phyloP scores from a whole-genome alignment of 2,888 invertebrate species.

The Ceriagrion tenellum region DNA sequence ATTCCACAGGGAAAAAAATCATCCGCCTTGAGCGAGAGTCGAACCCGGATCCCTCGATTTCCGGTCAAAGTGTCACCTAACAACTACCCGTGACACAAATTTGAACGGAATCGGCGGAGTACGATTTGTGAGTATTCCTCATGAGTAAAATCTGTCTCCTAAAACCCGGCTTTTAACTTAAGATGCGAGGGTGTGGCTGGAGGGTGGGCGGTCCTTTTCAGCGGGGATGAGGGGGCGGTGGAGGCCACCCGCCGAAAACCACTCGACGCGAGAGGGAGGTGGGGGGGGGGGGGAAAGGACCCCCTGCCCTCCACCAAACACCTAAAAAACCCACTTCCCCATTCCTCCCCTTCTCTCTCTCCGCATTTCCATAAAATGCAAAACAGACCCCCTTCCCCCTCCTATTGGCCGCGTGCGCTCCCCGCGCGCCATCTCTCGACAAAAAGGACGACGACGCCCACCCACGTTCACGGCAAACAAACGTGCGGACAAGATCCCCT shows the following conservation, averaged over 20 bases:
- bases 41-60: too few relatives aligned
- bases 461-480: not conserved
- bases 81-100: too few relatives aligned
- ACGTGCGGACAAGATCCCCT: not conserved
- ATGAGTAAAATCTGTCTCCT: too few relatives aligned
- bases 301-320: not conserved
- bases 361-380: constrained; percentile 5
- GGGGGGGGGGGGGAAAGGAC: too few relatives aligned
- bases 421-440: not conserved
- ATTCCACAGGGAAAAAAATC: too few relatives aligned
- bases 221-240: not conserved
- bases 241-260: not conserved
- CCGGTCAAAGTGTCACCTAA: too few relatives aligned
- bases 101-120: too few relatives aligned
- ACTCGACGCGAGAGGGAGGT: not conserved
- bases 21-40: too few relatives aligned
- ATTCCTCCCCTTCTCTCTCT: not conserved
- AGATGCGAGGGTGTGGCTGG: not conserved
- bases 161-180: too few relatives aligned
- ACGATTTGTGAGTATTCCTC: too few relatives aligned
- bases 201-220: too few relatives aligned
- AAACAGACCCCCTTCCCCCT: not conserved
- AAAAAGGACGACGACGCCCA: not conserved
- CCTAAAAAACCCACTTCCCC: not conserved
- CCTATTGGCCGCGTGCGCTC: not conserved